Conservation (phyloP, 2,113 vertebrate species). For the Saguinus midas region DNA sequence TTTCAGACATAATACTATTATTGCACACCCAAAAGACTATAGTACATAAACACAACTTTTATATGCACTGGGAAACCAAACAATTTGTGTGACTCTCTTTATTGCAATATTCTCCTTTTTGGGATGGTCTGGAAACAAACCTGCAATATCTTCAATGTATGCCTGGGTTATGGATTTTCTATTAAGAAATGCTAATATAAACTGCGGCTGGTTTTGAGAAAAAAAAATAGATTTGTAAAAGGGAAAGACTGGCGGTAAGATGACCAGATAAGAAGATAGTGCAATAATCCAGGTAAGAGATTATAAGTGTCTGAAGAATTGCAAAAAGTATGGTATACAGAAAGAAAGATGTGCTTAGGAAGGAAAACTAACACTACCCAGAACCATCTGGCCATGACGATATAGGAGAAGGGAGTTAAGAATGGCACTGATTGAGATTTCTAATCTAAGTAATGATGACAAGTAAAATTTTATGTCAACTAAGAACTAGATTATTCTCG, state of each 20-base stretch:
- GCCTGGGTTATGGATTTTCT: background rate
- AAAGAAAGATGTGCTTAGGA: background rate
- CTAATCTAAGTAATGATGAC: constrained; percentile 3
- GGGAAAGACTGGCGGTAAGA: background rate
- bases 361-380: background rate
- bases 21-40: background rate
- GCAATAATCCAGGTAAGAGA: background rate
- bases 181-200: background rate
- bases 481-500: background rate
- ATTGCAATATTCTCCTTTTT: background rate
- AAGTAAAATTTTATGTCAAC: constrained; percentile 6
- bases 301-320: background rate
- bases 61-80: background rate
- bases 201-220: background rate
- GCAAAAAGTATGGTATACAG: background rate
- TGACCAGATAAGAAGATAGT: background rate
- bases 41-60: background rate
- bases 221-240: background rate
- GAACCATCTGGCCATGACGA: background rate
- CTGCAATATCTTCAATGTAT: background rate
- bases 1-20: background rate
- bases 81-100: background rate
- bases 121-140: background rate
- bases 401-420: background rate
- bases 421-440: background rate